These are phyloP conservation scores for Borostomias antarcticus DNA, from an alignment of 2,797 vertebrate species.

Conservation along the genomic window DNA sequence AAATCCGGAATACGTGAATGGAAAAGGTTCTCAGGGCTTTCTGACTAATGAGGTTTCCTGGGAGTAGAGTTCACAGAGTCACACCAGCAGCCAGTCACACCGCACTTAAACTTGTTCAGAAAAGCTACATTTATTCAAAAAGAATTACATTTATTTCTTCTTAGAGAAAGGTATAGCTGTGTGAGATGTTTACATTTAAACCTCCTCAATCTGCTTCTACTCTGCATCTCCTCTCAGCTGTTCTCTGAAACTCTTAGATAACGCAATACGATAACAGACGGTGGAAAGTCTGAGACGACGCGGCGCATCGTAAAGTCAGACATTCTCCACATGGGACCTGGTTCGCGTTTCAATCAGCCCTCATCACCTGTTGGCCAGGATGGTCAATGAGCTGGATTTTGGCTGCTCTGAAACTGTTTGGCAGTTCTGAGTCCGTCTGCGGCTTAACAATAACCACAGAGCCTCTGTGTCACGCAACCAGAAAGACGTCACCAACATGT, in stretches of 20 bases:
- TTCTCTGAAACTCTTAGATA: conserved; percentile 10
- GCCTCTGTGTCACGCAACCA: conserved; percentile 14
- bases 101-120: no score
- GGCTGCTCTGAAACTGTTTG: neutral
- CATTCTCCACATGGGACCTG: conserved; percentile 9
- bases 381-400: conserved; percentile 30
- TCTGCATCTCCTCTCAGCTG: neutral
- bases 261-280: conserved; percentile 23
- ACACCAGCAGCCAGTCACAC: neutral
- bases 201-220: conserved; percentile 16
- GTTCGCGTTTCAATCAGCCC: conserved; percentile 22
- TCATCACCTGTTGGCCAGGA: conserved; percentile 8
- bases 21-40: neutral
- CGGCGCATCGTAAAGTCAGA: conserved; percentile 10
- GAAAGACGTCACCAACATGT: neutral
- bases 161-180: no score
- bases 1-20: neutral
- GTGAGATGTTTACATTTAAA: neutral
- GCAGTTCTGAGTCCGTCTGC: neutral
- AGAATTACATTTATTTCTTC: no score
- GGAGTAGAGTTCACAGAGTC: neutral
- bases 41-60: conserved; percentile 4
- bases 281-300: conserved; percentile 24
- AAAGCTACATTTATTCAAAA: no score
- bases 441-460: conserved; percentile 40